Evolutionary conservation across 1,140 invertebrate genomes (phyloP), one percentile per base, ranked within the genome.

Genomic region (Sycobia sp.): DNA sequence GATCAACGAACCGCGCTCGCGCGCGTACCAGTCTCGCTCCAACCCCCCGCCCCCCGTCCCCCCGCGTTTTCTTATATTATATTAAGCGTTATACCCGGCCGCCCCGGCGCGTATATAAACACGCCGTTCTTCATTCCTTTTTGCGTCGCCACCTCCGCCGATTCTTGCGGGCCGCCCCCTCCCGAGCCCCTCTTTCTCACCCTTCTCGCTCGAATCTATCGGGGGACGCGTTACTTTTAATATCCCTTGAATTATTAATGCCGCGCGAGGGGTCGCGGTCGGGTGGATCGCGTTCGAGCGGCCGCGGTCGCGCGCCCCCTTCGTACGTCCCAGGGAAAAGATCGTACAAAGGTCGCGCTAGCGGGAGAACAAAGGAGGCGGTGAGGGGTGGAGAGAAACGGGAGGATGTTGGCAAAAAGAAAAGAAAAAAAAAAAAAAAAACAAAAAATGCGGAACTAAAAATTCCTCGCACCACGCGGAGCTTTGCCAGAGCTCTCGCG

Each of bases 351-450:
- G 29, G 29, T 11, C 38, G 36, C 38, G n/a, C 3, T 1, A 34
- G 29, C 9, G 58, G 34, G 49, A 53, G 25, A 54, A 38, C 32
- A 51, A 44, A 47, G 46, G 13, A 32, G 4, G 14, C n/a, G n/a
- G n/a, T n/a, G n/a, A n/a, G 55, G 27, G 46, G 64, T 64, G 66
- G 62, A 55, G 58, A 67, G 58, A 70, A 39, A 65, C 51, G 65
- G 62, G 61, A n/a, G n/a, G n/a, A n/a, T n/a, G n/a, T n/a, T n/a
- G n/a, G n/a, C n/a, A 32, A 59, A 50, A 65, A 13, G 34, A 16
- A 44, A 23, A 22, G 32, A 23, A 67, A 25, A 43, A 54, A 41
- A n/a, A n/a, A n/a, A n/a, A n/a, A n/a, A n/a, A n/a, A n/a, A n/a
- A n/a, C n/a, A n/a, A n/a, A n/a, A n/a, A n/a, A n/a, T n/a, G n/a